A percentile compares a stretch with the other conserved stretches of the same genome.
Evolutionary conservation across 2,888 invertebrate genomes (phyloP).

Genomic region (Epinotia bilunana): DNA sequence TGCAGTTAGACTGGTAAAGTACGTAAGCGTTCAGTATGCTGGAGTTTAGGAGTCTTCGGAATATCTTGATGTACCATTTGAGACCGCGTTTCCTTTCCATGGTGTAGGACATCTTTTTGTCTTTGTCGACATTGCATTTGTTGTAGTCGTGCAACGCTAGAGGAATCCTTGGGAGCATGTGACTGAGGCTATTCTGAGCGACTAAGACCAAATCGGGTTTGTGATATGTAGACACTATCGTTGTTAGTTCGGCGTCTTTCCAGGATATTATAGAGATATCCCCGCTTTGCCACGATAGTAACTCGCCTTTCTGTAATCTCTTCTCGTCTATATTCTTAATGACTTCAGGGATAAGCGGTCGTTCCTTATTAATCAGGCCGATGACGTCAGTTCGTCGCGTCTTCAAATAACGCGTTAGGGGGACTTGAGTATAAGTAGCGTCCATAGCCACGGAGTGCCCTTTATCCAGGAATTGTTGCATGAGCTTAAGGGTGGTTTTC

Average conservation of each 20-base stretch:
- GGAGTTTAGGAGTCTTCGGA: slow-evolving; percentile 34
- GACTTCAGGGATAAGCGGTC: slow-evolving; percentile 35
- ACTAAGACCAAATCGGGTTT: slow-evolving; percentile 36
- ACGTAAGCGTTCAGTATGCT: slow-evolving; percentile 42
- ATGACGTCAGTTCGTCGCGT: slow-evolving; percentile 38
- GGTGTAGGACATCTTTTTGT: slow-evolving; percentile 41
- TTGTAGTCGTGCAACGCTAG: slow-evolving; percentile 37
- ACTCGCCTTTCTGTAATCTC: slow-evolving; percentile 35
- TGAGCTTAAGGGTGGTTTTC: slow-evolving; percentile 36
- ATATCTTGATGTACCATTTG: slow-evolving; percentile 44
- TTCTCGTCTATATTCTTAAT: slow-evolving; percentile 41
- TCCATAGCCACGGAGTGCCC: slow-evolving; percentile 39
- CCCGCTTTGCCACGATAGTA: slow-evolving; percentile 42
- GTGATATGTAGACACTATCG: slow-evolving; percentile 37
- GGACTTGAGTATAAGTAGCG: slow-evolving; percentile 34
- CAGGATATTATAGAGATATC: slow-evolving; percentile 41
- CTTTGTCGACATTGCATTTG: slow-evolving; percentile 43
- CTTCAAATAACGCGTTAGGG: slow-evolving; percentile 39
- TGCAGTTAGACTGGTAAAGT: slow-evolving; percentile 36
- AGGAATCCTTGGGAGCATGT: slow-evolving; percentile 39
- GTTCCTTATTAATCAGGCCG: slow-evolving; percentile 35
- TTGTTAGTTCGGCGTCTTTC: slow-evolving; percentile 38
- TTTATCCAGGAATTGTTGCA: slow-evolving; percentile 37
- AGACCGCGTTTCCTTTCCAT: slow-evolving; percentile 41
- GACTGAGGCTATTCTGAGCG: slow-evolving; percentile 41